Conservation (phyloP, 2,113 vertebrate species). For the Sclerurus mexicanus region DNA sequence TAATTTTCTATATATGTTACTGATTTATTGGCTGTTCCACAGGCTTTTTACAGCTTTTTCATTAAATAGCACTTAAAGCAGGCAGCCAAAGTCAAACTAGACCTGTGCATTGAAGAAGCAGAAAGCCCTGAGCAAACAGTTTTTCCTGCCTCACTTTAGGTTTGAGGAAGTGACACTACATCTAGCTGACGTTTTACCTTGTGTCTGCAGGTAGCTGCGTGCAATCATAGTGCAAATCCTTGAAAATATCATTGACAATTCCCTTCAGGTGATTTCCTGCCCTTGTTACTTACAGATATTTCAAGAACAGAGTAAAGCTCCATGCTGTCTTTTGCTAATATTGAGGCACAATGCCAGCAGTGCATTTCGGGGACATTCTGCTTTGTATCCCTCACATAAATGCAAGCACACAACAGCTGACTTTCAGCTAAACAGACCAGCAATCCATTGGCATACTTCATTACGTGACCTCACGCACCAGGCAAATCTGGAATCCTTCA, state of each 20-base stretch:
- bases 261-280: background rate
- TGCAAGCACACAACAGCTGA: background rate
- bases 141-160: background rate
- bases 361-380: background rate
- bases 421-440: background rate
- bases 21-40: background rate
- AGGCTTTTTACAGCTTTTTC: background rate
- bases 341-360: background rate
- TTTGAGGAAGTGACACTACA: background rate
- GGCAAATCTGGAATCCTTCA: background rate
- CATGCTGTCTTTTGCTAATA: background rate
- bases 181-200: background rate
- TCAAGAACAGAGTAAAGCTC: background rate
- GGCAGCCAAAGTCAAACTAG: background rate
- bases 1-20: background rate
- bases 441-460: background rate
- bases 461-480: background rate
- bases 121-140: background rate
- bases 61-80: slow-evolving; percentile 34
- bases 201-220: background rate
- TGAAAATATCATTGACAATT: background rate
- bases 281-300: background rate
- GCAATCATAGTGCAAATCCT: background rate
- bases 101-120: background rate
- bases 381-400: background rate